Percentiles rank a stretch among this genome's conserved stretches.
Conservation (phyloP, 2,797 vertebrate species). For the Cryptoprocta ferox region DNA sequence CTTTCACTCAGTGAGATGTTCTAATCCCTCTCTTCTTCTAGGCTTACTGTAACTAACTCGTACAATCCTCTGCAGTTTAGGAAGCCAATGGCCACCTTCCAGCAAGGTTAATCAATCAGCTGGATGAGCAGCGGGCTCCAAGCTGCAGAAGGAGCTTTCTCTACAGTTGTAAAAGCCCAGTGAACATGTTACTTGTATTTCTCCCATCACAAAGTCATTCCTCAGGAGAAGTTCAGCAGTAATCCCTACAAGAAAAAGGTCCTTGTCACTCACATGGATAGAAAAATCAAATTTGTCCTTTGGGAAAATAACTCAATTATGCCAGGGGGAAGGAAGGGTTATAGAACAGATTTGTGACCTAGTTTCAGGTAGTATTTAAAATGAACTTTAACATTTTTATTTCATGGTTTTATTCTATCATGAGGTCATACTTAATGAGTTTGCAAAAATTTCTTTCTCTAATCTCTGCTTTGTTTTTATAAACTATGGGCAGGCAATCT, state of each 20-base stretch:
- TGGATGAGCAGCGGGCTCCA: not conserved
- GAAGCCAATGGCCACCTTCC: not conserved
- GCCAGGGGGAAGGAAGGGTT: not conserved
- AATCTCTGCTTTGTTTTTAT: not conserved
- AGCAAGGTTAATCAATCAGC: not conserved
- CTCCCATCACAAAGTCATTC: not conserved
- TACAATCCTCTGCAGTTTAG: not conserved
- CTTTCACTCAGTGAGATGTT: not conserved
- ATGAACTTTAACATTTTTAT: conserved; percentile 43
- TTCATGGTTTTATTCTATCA: conserved; percentile 13
- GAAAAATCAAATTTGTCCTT: conserved; percentile 15
- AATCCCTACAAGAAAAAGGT: not conserved
- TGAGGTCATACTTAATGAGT: not conserved
- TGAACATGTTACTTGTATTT: not conserved
- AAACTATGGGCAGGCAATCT: not conserved
- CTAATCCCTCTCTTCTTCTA: not conserved
- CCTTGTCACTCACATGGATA: not conserved
- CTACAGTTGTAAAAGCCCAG: not conserved
- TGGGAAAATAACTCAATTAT: conserved; percentile 17
- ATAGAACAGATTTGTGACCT: not conserved
- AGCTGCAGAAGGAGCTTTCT: not conserved
- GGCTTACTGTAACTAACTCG: not conserved
- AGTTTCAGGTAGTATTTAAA: conserved; percentile 16
- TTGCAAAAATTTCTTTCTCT: conserved; percentile 17
- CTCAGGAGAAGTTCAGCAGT: not conserved